These are phyloP conservation scores for Lepidocyrtoides sp. DNA, from an alignment of 2,888 invertebrate genomes.

Conservation along the genomic window DNA sequence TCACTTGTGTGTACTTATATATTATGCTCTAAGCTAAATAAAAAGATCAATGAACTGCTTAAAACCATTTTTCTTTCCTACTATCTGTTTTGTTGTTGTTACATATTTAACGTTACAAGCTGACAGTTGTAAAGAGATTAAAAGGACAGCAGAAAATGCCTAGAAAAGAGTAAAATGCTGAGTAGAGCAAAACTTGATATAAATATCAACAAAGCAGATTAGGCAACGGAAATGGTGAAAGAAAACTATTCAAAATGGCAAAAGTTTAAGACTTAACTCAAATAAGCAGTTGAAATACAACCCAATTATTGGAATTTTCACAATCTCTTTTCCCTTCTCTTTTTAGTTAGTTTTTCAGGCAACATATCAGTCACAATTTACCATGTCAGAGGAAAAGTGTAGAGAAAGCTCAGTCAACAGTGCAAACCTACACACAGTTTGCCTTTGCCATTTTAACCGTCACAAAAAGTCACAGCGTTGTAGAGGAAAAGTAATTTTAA, in stretches of 20 bases:
- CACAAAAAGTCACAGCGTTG: not conserved
- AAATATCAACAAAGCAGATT: slow-evolving; percentile 28
- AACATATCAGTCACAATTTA: slow-evolving; percentile 43
- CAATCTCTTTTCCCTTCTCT: not conserved
- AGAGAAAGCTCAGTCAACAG: not conserved
- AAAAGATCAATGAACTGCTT: slow-evolving; percentile 8
- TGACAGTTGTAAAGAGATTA: slow-evolving; percentile 43
- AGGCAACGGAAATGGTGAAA: not conserved
- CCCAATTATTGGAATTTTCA: slow-evolving; percentile 16
- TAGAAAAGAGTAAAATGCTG: not conserved
- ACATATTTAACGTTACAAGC: not conserved
- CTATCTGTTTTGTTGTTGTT: not conserved
- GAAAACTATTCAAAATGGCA: slow-evolving; percentile 4
- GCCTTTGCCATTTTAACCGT: not conserved
- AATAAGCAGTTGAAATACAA: not conserved
- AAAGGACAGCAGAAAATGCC: not conserved
- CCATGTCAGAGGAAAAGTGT: not conserved
- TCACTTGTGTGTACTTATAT: not conserved
- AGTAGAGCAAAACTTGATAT: not conserved
- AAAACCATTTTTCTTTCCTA: not conserved
- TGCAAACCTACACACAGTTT: too few species aligned
- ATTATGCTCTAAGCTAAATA: not conserved
- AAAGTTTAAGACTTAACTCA: not conserved
- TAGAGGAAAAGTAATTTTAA: not conserved
- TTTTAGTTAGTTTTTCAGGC: not conserved